These are phyloP conservation scores for Dendrocincla fuliginosa DNA, from an alignment of 2,797 vertebrate species.

Conservation along the genomic window DNA sequence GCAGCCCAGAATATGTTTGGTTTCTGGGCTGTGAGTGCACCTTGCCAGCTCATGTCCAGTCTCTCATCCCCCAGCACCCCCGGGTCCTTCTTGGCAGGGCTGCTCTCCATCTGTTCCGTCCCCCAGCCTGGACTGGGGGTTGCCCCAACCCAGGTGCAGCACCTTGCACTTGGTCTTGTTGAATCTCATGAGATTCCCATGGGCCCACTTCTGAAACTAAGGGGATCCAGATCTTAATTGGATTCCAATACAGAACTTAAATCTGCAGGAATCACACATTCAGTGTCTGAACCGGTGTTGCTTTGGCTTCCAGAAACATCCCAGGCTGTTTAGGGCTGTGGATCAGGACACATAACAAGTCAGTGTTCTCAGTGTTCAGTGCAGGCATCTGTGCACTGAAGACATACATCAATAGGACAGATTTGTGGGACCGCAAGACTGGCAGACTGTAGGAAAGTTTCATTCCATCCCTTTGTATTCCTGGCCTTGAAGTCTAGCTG, in stretches of 20 bases:
- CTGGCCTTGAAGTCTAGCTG: background rate
- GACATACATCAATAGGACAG: background rate
- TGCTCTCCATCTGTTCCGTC: background rate
- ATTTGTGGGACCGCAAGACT: background rate
- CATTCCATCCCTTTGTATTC: background rate
- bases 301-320: background rate
- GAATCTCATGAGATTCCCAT: background rate
- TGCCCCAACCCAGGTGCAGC: background rate
- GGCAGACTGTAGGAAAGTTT: background rate
- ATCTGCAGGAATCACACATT: background rate
- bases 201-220: background rate
- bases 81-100: background rate
- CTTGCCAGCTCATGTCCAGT: no score
- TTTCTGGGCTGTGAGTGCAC: background rate
- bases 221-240: background rate
- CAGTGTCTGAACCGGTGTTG: background rate
- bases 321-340: background rate
- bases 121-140: accelerated
- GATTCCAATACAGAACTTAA: background rate
- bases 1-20: background rate
- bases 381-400: background rate
- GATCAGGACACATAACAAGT: background rate
- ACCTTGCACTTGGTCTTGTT: background rate
- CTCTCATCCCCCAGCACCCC: background rate
- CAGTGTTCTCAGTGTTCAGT: background rate